Base-by-base conservation (phyloP, 2,888 invertebrate species). In the Odontocerum albicorne region DNA sequence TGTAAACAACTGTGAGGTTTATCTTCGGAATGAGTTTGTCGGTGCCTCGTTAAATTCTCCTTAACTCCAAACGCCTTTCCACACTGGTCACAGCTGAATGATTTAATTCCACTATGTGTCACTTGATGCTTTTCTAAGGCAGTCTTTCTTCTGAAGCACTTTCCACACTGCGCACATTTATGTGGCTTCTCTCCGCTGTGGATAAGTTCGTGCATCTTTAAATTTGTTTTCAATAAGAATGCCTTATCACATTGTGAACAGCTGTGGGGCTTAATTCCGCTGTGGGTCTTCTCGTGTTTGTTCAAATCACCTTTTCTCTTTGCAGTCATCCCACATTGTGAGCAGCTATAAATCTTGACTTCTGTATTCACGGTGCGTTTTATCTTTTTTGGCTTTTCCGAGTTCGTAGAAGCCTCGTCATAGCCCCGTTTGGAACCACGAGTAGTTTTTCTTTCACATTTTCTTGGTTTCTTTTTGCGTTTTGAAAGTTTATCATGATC, bases 151-250 rank as follows among this genome's bases (percentile, higher is more conserved):
- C 21, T 20, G 21, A 22, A 38, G 4, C 21, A 27, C 2, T 38
- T 36, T 16, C 15, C 47, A 8, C 47, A 47, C 2, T 35, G 13
- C n/a, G 36, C 47, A n/a, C 47, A 47, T 8, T 20, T 21, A 8
- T 38, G 22, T 1, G 19, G 15, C 38, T 47, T 47, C 7, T 16
- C 16, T 16, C 47, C 47, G 1, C 38, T 35, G 22, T 47, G 47
- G 10, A 22, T 22, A 8, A 20, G 36, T 38, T 47, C 38, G 31
- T 47, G 47, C 17, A 16, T 38, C 4, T 12, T 7, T 6, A 38
- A 17, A 38, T 38, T 15, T 8, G 15, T 17, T 6, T 15, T 3
- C 2, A 15, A 3, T 15, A 16, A 16, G 10, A 38, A 38, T 3
- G 4, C 38, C 10, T 17, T 13, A 3, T 17, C 38, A 10, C 38